Conservation (phyloP, 2,113 vertebrate species). For the Ptilorrhoa leucosticta region DNA sequence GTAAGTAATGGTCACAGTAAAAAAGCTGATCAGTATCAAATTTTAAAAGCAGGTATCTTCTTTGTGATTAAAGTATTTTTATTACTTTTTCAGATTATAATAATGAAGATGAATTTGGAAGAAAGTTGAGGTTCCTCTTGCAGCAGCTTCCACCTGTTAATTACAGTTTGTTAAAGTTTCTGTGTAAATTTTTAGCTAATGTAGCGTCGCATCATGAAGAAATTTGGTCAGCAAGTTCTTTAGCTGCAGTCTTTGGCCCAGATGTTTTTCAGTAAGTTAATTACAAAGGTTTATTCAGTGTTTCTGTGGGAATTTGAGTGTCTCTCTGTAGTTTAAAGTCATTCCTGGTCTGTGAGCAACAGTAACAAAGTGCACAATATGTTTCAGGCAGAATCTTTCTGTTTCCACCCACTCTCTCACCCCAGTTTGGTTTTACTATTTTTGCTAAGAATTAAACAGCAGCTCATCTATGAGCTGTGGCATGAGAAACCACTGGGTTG, state of each 20-base stretch:
- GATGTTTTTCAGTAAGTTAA: constrained; percentile 95
- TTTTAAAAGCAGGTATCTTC: constrained; percentile 20
- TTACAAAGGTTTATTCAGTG: neutral
- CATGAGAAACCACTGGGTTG: neutral
- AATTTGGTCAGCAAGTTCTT: constrained; percentile 88
- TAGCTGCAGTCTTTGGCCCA: constrained; percentile 94
- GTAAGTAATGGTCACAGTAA: neutral
- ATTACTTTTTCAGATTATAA: constrained; percentile 84
- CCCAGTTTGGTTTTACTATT: neutral
- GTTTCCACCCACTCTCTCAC: neutral
- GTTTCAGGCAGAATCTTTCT: neutral
- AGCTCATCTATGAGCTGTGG: neutral
- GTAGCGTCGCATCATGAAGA: constrained; percentile 94
- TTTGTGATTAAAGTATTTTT: constrained; percentile 32
- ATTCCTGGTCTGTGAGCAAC: neutral
- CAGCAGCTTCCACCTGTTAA: constrained; percentile 96
- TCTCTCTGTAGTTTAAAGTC: neutral
- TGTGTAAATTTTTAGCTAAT: constrained; percentile 92
- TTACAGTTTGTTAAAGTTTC: constrained; percentile 93
- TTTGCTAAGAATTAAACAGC: neutral
- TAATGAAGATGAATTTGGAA: constrained; percentile 92
- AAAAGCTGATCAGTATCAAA: constrained; percentile 2
- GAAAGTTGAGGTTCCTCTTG: constrained; percentile 93
- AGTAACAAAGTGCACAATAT: neutral
- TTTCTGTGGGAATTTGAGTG: neutral